These are phyloP conservation scores for Trachymyrmex cornetzi DNA, from an alignment of 1,140 invertebrate genomes.

Conservation along the genomic window DNA sequence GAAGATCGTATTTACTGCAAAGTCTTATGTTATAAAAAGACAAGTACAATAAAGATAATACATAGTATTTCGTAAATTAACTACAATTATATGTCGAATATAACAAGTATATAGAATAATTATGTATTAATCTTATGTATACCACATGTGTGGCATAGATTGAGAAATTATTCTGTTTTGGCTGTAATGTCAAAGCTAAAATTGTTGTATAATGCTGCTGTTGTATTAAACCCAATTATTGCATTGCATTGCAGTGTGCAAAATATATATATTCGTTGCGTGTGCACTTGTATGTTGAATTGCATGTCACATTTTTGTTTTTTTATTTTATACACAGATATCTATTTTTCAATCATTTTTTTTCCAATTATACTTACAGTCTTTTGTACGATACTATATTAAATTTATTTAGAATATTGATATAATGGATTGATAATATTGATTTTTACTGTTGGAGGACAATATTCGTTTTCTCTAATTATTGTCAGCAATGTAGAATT, in stretches of 20 bases:
- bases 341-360: background rate
- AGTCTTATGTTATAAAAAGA: too few species aligned
- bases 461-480: slow-evolving; percentile 8
- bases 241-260: background rate
- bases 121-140: background rate
- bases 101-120: background rate
- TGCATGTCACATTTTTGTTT: background rate
- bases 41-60: too few species aligned
- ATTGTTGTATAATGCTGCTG: background rate
- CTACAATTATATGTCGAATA: background rate
- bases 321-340: background rate
- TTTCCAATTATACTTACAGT: background rate
- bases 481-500: background rate
- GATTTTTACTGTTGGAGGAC: background rate
- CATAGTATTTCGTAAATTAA: too few species aligned
- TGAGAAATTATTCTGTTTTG: background rate
- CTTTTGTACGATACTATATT: background rate
- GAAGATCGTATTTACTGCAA: too few species aligned
- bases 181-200: background rate
- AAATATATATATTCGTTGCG: background rate
- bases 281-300: background rate
- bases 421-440: background rate
- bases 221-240: background rate
- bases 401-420: background rate
- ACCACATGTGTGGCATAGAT: background rate